Evolutionary conservation across 2,113 vertebrate species (phyloP).

Genomic region (Zosterops lateralis): DNA sequence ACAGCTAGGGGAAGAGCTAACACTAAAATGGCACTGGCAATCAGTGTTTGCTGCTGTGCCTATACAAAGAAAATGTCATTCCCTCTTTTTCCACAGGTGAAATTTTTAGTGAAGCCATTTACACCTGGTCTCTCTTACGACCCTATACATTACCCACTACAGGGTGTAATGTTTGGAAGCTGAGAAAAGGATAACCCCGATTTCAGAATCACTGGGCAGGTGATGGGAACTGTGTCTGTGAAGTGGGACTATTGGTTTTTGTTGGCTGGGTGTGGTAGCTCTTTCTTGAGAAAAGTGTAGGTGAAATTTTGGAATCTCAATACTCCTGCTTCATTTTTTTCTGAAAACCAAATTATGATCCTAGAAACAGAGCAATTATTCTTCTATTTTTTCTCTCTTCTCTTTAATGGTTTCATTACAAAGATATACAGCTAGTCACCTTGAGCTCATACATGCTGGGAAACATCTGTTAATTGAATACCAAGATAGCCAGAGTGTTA

Average conservation of each 20-base stretch:
- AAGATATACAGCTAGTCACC: background rate
- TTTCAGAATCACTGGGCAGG: background rate
- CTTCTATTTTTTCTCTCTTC: background rate
- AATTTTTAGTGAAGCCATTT: background rate
- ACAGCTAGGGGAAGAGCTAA: background rate
- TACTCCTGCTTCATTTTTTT: background rate
- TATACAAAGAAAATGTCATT: background rate
- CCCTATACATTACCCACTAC: background rate
- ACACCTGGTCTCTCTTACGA: background rate
- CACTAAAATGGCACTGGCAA: background rate
- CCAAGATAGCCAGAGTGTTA: constrained; percentile 9
- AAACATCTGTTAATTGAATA: constrained; percentile 54
- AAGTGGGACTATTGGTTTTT: background rate
- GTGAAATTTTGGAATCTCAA: constrained; percentile 1
- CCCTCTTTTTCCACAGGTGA: background rate
- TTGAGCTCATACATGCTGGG: constrained; percentile 13
- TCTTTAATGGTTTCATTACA: constrained; percentile 24
- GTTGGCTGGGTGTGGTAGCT: background rate
- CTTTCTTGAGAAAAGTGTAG: constrained; percentile 26
- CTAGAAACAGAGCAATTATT: background rate
- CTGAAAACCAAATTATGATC: background rate
- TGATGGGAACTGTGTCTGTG: background rate
- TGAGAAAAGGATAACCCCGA: background rate
- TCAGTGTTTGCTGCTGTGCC: background rate
- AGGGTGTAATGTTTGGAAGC: background rate